These are phyloP conservation scores for Drosophila kuntzei DNA, from an alignment of 2,888 invertebrate genomes.

Conservation along the genomic window DNA sequence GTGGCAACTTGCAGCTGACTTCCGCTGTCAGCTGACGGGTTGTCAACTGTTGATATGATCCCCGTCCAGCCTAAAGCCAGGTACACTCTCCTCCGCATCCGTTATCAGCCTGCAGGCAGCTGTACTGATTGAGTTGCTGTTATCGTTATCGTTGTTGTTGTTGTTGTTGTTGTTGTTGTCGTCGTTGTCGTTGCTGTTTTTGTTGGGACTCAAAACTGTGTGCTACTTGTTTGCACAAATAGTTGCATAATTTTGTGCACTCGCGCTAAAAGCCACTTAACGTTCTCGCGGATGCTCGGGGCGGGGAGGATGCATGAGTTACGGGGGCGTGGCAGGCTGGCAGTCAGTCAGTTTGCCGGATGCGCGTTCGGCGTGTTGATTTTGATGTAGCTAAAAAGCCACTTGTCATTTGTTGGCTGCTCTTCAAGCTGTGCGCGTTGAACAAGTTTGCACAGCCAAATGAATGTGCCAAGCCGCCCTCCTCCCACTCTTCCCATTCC, in stretches of 20 bases:
- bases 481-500: not conserved
- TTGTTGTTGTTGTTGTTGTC: conserved; percentile 5
- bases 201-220: conserved; percentile 23
- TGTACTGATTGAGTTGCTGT: conserved; percentile 55
- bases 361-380: conserved; percentile 65
- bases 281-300: conserved; percentile 7
- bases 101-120: conserved; percentile 17
- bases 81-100: not conserved
- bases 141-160: conserved; percentile 37
- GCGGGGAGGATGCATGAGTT: not conserved
- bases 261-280: conserved; percentile 71
- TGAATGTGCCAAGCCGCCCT: conserved; percentile 54
- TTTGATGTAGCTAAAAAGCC: conserved; percentile 78
- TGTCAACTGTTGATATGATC: conserved; percentile 39
- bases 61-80: conserved; percentile 1
- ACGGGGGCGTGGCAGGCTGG: conserved; percentile 1
- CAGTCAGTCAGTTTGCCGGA: conserved; percentile 29
- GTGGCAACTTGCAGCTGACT: conserved; percentile 21
- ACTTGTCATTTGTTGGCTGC: conserved; percentile 65
- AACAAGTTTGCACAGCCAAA: conserved; percentile 77
- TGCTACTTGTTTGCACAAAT: conserved; percentile 69
- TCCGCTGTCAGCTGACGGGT: conserved; percentile 33
- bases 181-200: not conserved
- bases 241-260: conserved; percentile 75
- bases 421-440: conserved; percentile 69